A percentile compares a stretch with the other conserved stretches of the same genome.
Evolutionary conservation across 2,888 invertebrate genomes (phyloP).

Genomic region (Xanthia icteritia): DNA sequence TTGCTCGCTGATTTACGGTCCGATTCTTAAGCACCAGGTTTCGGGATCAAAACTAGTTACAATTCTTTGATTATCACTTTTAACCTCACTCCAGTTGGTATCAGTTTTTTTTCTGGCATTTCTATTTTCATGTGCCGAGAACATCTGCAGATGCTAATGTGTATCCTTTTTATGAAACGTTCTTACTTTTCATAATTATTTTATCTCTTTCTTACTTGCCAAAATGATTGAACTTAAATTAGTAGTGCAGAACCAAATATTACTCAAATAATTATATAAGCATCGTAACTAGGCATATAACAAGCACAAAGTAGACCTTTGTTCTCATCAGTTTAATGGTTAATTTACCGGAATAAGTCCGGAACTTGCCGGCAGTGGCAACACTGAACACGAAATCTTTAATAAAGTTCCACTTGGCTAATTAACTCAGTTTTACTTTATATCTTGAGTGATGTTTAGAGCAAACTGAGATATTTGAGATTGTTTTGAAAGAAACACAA

Average conservation of each 20-base stretch:
- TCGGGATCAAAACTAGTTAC: neutral
- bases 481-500: neutral
- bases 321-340: constrained; percentile 67
- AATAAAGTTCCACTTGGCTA: constrained; percentile 66
- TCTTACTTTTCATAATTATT: too few relatives aligned
- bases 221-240: too few relatives aligned
- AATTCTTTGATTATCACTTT: neutral
- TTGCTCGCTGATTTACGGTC: neutral
- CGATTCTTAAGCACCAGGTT: neutral
- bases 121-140: neutral
- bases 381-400: constrained; percentile 67
- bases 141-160: neutral
- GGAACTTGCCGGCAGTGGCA: constrained; percentile 63
- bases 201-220: too few relatives aligned
- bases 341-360: constrained; percentile 70
- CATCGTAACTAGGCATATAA: constrained; percentile 35
- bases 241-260: constrained; percentile 18
- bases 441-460: constrained; percentile 23
- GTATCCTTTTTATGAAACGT: too few relatives aligned
- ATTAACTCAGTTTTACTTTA: constrained; percentile 63
- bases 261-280: constrained; percentile 41
- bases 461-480: constrained; percentile 23
- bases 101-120: too few relatives aligned
- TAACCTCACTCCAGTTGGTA: neutral
- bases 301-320: constrained; percentile 57